Evolutionary conservation across 2,113 vertebrate species (phyloP).

Genomic region (Saimiri boliviensis): DNA sequence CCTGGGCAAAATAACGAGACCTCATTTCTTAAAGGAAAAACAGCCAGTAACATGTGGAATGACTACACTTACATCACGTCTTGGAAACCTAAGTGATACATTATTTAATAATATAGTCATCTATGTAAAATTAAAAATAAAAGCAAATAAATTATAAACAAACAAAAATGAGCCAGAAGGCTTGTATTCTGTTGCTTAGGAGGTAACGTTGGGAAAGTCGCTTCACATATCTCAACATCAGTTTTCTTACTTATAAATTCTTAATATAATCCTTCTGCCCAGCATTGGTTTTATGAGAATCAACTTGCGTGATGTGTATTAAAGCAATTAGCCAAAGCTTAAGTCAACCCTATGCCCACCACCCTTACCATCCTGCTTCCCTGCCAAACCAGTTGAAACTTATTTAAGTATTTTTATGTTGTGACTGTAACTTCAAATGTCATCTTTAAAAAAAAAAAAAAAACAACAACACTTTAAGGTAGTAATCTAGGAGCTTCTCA

Average conservation of each 20-base stretch:
- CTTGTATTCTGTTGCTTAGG: background rate
- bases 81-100: background rate
- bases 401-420: background rate
- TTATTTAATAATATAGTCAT: background rate
- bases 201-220: background rate
- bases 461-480: background rate
- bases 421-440: slow-evolving; percentile 11
- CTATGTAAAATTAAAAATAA: background rate
- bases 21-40: no score
- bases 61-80: background rate
- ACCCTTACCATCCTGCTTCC: background rate
- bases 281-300: background rate
- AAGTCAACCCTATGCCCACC: background rate
- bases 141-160: background rate
- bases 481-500: background rate
- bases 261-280: background rate
- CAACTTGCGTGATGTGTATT: background rate
- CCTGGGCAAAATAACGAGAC: no score
- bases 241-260: slow-evolving; percentile 3
- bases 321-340: background rate
- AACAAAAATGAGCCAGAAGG: background rate
- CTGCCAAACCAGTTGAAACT: background rate
- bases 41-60: background rate
- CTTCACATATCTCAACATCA: background rate
- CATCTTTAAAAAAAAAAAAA: background rate